A percentile compares a stretch with the other conserved stretches of the same genome.
Conservation (phyloP, 2,113 vertebrate genomes). For the Fulica atra region DNA sequence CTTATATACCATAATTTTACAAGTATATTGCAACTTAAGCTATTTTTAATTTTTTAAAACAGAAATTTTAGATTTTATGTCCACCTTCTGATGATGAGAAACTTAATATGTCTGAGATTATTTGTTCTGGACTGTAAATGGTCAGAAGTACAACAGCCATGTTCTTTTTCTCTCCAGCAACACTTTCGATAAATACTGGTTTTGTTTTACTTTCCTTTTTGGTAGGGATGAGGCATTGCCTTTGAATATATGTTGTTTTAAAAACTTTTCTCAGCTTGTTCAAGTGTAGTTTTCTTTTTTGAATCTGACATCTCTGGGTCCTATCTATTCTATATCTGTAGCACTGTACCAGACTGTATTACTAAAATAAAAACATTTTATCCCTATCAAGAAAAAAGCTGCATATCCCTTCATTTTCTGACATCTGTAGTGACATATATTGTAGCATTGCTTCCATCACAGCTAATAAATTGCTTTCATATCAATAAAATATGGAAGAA, state of each 20-base stretch:
- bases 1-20: no score
- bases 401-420: neutral
- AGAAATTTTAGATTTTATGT: neutral
- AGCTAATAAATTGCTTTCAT: neutral
- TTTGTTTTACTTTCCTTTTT: neutral
- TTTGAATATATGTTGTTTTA: neutral
- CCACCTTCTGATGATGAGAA: neutral
- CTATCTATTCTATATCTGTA: neutral
- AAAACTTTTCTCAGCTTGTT: neutral
- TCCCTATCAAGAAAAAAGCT: neutral
- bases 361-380: neutral
- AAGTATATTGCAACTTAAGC: no score
- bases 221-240: fast-evolving
- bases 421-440: neutral
- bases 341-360: neutral
- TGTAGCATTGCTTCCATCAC: neutral
- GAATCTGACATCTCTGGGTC: neutral
- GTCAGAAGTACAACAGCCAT: neutral
- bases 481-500: neutral
- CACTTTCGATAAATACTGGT: no score
- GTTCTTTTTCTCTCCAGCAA: neutral
- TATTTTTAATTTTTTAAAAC: no score
- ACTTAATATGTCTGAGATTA: neutral
- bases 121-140: neutral
- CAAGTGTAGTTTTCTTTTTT: neutral